Evolutionary conservation across 2,113 vertebrate genomes (phyloP).

Genomic region (Ginglymostoma cirratum): DNA sequence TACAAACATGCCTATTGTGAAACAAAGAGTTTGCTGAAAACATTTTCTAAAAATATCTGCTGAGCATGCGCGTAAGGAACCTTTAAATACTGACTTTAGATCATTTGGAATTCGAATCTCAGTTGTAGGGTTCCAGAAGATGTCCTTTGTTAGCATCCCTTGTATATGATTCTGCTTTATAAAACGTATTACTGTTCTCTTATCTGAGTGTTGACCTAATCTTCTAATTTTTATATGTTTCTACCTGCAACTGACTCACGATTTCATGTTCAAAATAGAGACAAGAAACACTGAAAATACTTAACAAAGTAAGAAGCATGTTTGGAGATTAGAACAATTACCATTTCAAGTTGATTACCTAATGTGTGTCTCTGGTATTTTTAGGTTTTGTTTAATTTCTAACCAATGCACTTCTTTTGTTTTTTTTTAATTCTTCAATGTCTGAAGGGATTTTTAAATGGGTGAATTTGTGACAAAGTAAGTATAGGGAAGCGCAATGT

Average conservation of each 20-base stretch:
- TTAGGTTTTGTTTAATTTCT: neutral
- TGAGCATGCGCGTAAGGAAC: no score
- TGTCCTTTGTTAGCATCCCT: no score
- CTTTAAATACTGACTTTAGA: no score
- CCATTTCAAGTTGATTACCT: neutral
- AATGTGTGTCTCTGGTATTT: neutral
- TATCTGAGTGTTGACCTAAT: no score
- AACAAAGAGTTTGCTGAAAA: no score
- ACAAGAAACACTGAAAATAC: neutral
- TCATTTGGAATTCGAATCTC: no score
- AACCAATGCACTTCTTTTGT: neutral
- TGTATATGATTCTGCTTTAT: no score
- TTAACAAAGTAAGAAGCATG: neutral
- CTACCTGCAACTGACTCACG: no score
- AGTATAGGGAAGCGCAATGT: neutral
- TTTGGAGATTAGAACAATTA: neutral
- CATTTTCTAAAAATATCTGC: no score
- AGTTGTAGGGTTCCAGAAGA: no score
- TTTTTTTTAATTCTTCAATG: neutral
- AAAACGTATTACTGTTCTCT: no score
- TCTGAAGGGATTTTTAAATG: neutral
- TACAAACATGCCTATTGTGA: no score
- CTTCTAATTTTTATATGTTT: neutral
- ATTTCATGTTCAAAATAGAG: neutral
- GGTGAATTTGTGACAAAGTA: neutral